Evolutionary conservation across 2,113 vertebrate genomes (phyloP), one percentile per base, ranked within the genome.

Genomic region (Grantiella picta): DNA sequence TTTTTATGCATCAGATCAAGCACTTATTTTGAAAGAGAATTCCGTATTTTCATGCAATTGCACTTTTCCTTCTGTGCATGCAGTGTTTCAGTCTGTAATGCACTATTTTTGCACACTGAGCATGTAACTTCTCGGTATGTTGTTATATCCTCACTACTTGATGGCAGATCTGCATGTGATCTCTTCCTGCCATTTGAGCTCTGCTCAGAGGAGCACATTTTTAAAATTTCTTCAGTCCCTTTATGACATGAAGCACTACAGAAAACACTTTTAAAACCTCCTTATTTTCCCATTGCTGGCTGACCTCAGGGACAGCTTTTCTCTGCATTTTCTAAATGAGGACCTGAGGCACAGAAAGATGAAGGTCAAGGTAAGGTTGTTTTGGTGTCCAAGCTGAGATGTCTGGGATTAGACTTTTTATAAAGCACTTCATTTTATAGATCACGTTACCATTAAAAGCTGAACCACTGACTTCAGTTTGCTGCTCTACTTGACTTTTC

Each of bases 371-470:
- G 54, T 50, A 66, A 91, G 40, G 27, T 7, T 69, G 47, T 64
- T 92, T 33, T 56, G 83, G 77, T 84, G 86, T 44, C 83, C 59
- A 90, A 64, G 25, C 27, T 45, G 80, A 91, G 22, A 69, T 70
- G 72, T 11, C 60, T 86, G 56, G 86, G 77, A 86, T 78, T 50
- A 76, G 49, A 61, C 9, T 59, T 93, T 82, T 65, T 65, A 89
- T 53, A 65, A 91, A 94, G 63, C 66, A 93, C 90, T 94, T 91
- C 35, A 89, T 91, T 91, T 91, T 87, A 50, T 4, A 60, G 90
- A 73, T 91, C 73, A 86, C 2, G 0, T 91, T 91, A 86, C 89
- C 77, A 89, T 68, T 71, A 87, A 89, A 92, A 89, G 80, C 73
- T 71, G 90, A 82, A 90, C 15, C 73, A 56, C 53, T 92, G 86